A percentile compares a stretch with the other conserved stretches of the same genome.
Evolutionary conservation across 2,888 invertebrate species (phyloP).

Genomic region (Netelia virgata): DNA sequence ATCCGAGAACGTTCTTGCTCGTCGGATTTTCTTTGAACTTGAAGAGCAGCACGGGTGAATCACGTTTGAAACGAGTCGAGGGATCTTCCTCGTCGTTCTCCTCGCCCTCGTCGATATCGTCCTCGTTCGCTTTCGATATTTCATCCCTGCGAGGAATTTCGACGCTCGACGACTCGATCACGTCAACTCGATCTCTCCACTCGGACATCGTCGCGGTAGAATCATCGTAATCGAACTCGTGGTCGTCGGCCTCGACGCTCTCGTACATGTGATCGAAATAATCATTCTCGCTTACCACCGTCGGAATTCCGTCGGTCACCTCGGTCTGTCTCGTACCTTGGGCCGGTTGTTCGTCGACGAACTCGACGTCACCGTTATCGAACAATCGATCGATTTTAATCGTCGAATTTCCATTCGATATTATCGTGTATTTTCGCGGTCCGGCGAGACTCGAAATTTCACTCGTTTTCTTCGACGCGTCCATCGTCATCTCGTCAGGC

Average conservation of each 20-base stretch:
- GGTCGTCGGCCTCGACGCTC: slow-evolving; percentile 65
- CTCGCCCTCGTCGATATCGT: slow-evolving; percentile 5
- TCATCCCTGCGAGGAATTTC: slow-evolving; percentile 4
- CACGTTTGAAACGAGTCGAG: slow-evolving; percentile 50
- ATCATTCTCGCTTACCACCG: slow-evolving; percentile 29
- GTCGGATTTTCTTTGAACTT: slow-evolving; percentile 36
- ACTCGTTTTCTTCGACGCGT: background rate
- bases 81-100: slow-evolving; percentile 1
- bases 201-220: slow-evolving; percentile 19
- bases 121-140: background rate
- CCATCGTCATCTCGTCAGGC: background rate
- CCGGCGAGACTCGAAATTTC: slow-evolving; percentile 25
- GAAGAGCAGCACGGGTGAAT: slow-evolving; percentile 62
- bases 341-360: slow-evolving; percentile 35
- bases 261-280: slow-evolving; percentile 72
- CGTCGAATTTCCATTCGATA: slow-evolving; percentile 62
- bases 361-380: slow-evolving; percentile 4
- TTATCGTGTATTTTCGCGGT: slow-evolving; percentile 62
- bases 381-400: slow-evolving; percentile 60
- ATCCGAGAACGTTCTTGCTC: slow-evolving; percentile 47
- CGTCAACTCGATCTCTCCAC: slow-evolving; percentile 53
- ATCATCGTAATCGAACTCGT: slow-evolving; percentile 67
- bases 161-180: slow-evolving; percentile 58
- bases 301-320: background rate
- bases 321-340: slow-evolving; percentile 26